phyloP scores from a whole-genome alignment of 2,797 vertebrate genomes.

The Chrysolophus pictus region DNA sequence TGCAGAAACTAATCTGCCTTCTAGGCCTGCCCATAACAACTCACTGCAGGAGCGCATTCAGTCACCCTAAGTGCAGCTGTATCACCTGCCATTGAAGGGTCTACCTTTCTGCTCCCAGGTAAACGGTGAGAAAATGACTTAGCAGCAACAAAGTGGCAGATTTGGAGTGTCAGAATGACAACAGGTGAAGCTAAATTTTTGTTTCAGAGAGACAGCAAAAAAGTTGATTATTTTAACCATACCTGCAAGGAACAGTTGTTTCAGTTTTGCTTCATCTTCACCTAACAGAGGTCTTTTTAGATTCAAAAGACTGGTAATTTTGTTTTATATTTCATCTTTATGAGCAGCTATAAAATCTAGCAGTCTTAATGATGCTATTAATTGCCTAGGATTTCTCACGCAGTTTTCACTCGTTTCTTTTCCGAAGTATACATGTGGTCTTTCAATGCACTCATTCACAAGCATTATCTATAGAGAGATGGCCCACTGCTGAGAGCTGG shows the following conservation, averaged over 20 bases:
- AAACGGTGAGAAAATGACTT: neutral
- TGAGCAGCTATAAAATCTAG: constrained; percentile 39
- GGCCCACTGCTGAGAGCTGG: neutral
- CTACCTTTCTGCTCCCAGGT: neutral
- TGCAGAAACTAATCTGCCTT: neutral
- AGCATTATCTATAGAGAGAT: neutral
- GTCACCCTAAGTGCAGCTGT: neutral
- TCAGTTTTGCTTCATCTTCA: constrained; percentile 29
- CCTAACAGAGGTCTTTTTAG: neutral
- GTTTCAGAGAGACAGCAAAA: neutral
- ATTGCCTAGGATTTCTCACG: constrained; percentile 49
- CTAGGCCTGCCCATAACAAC: neutral
- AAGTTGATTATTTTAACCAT: neutral
- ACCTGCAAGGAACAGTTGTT: constrained; percentile 9
- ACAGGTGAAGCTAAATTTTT: neutral
- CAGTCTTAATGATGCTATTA: constrained; percentile 52
- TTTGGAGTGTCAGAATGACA: neutral
- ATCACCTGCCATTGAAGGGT: neutral
- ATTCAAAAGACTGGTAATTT: constrained; percentile 41
- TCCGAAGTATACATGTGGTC: neutral
- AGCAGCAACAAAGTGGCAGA: neutral
- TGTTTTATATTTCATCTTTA: constrained; percentile 63
- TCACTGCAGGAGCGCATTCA: fast-evolving
- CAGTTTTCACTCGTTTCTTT: constrained; percentile 9
- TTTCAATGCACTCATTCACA: neutral